These are phyloP conservation scores for Cheilosia vulpina DNA, from an alignment of 2,888 invertebrate genomes.

Conservation along the genomic window DNA sequence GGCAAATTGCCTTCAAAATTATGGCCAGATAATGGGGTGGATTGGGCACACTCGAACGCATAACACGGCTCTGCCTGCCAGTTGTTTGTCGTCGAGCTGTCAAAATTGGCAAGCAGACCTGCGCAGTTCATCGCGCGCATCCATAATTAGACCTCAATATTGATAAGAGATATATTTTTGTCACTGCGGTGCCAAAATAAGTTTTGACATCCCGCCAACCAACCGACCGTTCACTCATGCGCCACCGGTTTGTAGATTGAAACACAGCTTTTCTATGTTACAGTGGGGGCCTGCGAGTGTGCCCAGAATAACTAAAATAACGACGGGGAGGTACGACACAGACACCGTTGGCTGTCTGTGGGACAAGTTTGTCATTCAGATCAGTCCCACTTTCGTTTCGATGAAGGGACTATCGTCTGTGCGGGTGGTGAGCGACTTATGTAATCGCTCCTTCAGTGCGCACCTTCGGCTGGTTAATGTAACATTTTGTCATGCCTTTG, in stretches of 20 bases:
- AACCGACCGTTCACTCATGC: constrained; percentile 54
- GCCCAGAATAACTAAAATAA: constrained; percentile 30
- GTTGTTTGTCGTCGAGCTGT: constrained; percentile 42
- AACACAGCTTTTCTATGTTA: constrained; percentile 32
- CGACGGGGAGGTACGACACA: neutral
- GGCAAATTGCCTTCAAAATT: constrained; percentile 45
- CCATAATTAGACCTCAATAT: constrained; percentile 29
- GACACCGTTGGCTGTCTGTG: neutral
- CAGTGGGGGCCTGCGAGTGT: constrained; percentile 22
- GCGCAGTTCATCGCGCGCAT: constrained; percentile 31
- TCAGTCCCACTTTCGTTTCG: constrained; percentile 36
- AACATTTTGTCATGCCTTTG: constrained; percentile 29
- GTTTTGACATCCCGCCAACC: constrained; percentile 53
- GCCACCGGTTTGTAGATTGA: neutral
- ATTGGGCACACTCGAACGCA: constrained; percentile 4
- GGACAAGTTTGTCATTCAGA: constrained; percentile 6
- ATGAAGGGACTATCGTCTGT: constrained; percentile 15
- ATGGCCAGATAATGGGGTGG: constrained; percentile 37
- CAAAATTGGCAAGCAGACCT: constrained; percentile 46
- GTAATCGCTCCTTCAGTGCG: constrained; percentile 19
- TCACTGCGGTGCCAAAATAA: constrained; percentile 20
- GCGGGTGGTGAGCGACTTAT: constrained; percentile 10
- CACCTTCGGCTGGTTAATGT: constrained; percentile 4
- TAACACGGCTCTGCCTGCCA: constrained; percentile 47
- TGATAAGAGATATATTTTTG: constrained; percentile 8